Base-by-base conservation (phyloP, 2,797 vertebrate genomes). In the Sebastes kiyomatsui region DNA sequence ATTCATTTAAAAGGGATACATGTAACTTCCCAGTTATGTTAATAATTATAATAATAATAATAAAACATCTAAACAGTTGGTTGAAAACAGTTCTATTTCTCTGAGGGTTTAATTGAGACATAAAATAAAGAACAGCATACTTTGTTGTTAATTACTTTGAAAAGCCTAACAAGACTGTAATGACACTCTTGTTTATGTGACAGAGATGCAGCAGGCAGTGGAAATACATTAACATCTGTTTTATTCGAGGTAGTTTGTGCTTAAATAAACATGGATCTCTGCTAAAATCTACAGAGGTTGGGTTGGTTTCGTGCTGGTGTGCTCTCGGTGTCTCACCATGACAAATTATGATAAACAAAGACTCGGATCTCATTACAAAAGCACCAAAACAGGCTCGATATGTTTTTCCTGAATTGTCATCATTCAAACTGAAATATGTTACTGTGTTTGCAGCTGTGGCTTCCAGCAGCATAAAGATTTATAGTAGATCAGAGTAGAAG, bases 291-390 rank as follows among this genome's bases (percentile, higher is more conserved):
- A 69, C 72, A 72, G 28, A 83, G 72, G 20, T 30, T 0, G 8
- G 9, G 14, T 25, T 66, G 65, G 58, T 75, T 79, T 73, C 60
- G 64, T 32, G 73, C 64, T 54, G 32, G 18, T 71, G 22, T 30
- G 61, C 3, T 2, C 73, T 72, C 13, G 6, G 6, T 55, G 78
- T 78, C 68, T 71, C 69, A 6, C 81, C 42, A 75, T 82, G 82
- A 89, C 86, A 81, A 85, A 90, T 86, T 72, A 90, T 88, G 66
- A 78, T 72, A 83, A 91, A 90, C 79, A 90, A 80, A 82, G 81
- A 77, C 75, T 62, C 2, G 25, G 73, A 83, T 87, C 68, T 67
- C 33, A 83, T 84, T 79, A 82, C 64, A 61, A 62, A 79, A 61
- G 54, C 13, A 70, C 67, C 79, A 28, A 67, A 86, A 67, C 75